A percentile compares a stretch with the other conserved stretches of the same genome.
Conservation (phyloP, 1,140 invertebrate genomes). For the Conus betulinus region DNA sequence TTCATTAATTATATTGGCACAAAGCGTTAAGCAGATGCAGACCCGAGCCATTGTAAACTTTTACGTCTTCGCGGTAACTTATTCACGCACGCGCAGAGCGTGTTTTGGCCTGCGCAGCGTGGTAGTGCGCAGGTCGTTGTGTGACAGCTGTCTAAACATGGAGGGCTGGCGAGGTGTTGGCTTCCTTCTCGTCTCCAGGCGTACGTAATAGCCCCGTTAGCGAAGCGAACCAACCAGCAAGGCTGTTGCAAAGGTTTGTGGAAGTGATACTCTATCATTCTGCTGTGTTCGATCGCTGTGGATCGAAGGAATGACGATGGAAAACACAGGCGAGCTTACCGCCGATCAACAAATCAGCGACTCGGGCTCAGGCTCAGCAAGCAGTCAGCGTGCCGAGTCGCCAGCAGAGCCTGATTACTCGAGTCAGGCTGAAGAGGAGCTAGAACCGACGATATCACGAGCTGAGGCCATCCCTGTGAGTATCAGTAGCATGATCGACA, state of each 20-base stretch:
- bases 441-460: conserved; percentile 63
- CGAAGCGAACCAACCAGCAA: conserved; percentile 72
- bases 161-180: conserved; percentile 68
- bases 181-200: conserved; percentile 69
- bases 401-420: conserved; percentile 41
- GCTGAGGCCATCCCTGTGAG: conserved; percentile 80
- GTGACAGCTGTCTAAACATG: conserved; percentile 75
- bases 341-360: conserved; percentile 75
- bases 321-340: conserved; percentile 75
- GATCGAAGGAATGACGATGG: conserved; percentile 76
- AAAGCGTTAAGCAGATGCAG: conserved; percentile 46
- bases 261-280: conserved; percentile 73
- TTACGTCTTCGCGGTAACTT: conserved; percentile 60
- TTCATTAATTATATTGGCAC: conserved; percentile 5
- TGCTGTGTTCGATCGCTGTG: conserved; percentile 74
- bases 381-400: conserved; percentile 54
- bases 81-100: conserved; percentile 70
- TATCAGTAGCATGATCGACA: conserved; percentile 87
- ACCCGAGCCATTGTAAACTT: conserved; percentile 44
- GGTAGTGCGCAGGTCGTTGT: conserved; percentile 70
- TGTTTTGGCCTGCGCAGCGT: conserved; percentile 65
- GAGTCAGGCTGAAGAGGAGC: conserved; percentile 40
- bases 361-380: conserved; percentile 63
- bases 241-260: conserved; percentile 72
- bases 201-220: conserved; percentile 72